phyloP scores from a whole-genome alignment of 2,113 vertebrate genomes.

The Thamnaconus septentrionalis region DNA sequence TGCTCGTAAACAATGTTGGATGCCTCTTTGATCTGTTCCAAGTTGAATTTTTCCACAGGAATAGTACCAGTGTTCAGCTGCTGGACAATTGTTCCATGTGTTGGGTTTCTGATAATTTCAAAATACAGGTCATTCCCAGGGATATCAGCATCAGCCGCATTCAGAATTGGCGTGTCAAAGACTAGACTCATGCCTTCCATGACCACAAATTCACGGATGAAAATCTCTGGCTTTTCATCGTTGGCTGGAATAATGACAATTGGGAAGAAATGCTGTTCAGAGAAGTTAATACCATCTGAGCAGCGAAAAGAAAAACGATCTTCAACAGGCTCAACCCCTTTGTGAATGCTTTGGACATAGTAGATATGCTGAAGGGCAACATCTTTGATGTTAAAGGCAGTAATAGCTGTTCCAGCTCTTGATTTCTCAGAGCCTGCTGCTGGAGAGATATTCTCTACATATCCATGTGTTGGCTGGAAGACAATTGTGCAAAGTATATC shows the following conservation, averaged over 20 bases:
- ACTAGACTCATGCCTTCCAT: constrained; percentile 97
- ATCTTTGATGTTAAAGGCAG: constrained; percentile 90
- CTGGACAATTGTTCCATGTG: constrained; percentile 85
- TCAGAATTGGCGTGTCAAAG: constrained; percentile 88
- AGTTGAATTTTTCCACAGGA: constrained; percentile 80
- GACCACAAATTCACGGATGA: constrained; percentile 87
- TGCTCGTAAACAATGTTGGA: constrained; percentile 94
- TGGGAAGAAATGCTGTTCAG: constrained; percentile 86
- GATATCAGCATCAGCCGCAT: constrained; percentile 85
- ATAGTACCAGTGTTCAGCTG: constrained; percentile 85
- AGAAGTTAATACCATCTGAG: constrained; percentile 94
- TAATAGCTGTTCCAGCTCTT: constrained; percentile 85
- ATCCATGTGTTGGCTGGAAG: constrained; percentile 89
- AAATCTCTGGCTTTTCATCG: constrained; percentile 92
- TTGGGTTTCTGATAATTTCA: constrained; percentile 82
- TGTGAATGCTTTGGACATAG: constrained; percentile 94
- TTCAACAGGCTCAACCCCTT: constrained; percentile 88
- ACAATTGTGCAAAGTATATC: constrained; percentile 92
- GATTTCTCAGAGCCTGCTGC: constrained; percentile 94
- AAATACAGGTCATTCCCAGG: constrained; percentile 84
- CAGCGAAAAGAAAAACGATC: constrained; percentile 90
- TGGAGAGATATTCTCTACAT: constrained; percentile 94
- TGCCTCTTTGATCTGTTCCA: constrained; percentile 88
- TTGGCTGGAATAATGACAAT: constrained; percentile 86
- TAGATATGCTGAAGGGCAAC: constrained; percentile 83